These are phyloP conservation scores for Chloropsis cyanopogon DNA, from an alignment of 2,113 vertebrate species.

Conservation along the genomic window DNA sequence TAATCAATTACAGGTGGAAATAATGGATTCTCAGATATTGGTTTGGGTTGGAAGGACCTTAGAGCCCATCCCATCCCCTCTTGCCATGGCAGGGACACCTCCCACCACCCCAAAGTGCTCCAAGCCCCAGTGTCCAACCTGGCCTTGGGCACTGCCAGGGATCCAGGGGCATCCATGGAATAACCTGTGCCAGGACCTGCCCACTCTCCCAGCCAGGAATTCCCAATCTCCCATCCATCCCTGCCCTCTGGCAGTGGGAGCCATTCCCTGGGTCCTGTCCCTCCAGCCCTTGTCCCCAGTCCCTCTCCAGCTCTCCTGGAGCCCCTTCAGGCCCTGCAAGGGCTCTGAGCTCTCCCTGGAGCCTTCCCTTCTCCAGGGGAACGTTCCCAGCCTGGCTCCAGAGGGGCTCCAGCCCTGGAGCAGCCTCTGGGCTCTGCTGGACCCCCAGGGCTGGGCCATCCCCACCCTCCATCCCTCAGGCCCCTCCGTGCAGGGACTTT, in stretches of 20 bases:
- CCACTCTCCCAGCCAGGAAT: not conserved
- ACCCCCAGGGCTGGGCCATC: not conserved
- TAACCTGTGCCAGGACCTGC: too few species aligned
- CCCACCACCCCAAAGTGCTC: not conserved
- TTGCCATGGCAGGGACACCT: not conserved
- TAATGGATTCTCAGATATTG: not conserved
- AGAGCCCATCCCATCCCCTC: rapidly evolving
- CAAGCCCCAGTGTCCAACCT: not conserved
- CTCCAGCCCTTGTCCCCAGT: not conserved
- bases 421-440: not conserved
- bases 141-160: not conserved
- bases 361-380: not conserved
- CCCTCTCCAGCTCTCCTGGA: not conserved
- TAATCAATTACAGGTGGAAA: too few species aligned
- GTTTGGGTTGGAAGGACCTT: not conserved
- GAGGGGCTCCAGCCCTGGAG: not conserved
- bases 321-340: not conserved
- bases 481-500: rapidly evolving
- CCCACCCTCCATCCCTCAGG: not conserved
- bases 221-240: not conserved
- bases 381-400: not conserved
- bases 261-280: not conserved
- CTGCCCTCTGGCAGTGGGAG: not conserved
- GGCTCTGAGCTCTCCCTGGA: not conserved
- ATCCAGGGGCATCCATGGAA: not conserved